These are phyloP conservation scores for Hippocampus mohnikei DNA, from an alignment of 2,113 vertebrate species.

Conservation along the genomic window DNA sequence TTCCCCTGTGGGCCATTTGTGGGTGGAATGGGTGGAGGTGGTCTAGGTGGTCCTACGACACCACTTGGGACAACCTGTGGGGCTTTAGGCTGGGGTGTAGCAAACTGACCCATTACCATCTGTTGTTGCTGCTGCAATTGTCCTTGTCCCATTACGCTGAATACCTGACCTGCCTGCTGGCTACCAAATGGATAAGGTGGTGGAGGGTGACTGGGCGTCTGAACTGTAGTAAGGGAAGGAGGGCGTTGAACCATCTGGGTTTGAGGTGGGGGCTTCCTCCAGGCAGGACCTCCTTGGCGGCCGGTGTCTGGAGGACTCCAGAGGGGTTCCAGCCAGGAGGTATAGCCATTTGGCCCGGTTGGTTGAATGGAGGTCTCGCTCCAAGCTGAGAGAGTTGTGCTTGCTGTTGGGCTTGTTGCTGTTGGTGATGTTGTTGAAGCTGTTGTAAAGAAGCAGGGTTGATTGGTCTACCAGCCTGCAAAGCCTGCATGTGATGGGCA, in stretches of 20 bases:
- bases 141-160: slow-evolving; percentile 66
- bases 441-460: slow-evolving; percentile 88
- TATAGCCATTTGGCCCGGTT: slow-evolving; percentile 84
- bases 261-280: slow-evolving; percentile 90
- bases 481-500: slow-evolving; percentile 87
- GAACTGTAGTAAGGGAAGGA: slow-evolving; percentile 87
- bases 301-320: slow-evolving; percentile 84
- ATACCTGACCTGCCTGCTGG: slow-evolving; percentile 90
- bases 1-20: slow-evolving; percentile 84
- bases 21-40: slow-evolving; percentile 81
- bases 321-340: slow-evolving; percentile 92
- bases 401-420: slow-evolving; percentile 70
- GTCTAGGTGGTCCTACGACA: slow-evolving; percentile 75
- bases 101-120: slow-evolving; percentile 87
- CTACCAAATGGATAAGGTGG: slow-evolving; percentile 98
- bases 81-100: slow-evolving; percentile 88
- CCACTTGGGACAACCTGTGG: slow-evolving; percentile 81
- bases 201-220: slow-evolving; percentile 94
- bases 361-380: slow-evolving; percentile 85
- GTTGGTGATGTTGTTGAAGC: slow-evolving; percentile 82
- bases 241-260: slow-evolving; percentile 83
- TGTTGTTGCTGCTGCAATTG: slow-evolving; percentile 82
- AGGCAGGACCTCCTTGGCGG: slow-evolving; percentile 82
- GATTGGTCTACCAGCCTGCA: slow-evolving; percentile 84
- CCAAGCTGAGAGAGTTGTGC: slow-evolving; percentile 73